Base-by-base conservation (phyloP, 2,888 invertebrate species). In the Diachrysia chrysitis region DNA sequence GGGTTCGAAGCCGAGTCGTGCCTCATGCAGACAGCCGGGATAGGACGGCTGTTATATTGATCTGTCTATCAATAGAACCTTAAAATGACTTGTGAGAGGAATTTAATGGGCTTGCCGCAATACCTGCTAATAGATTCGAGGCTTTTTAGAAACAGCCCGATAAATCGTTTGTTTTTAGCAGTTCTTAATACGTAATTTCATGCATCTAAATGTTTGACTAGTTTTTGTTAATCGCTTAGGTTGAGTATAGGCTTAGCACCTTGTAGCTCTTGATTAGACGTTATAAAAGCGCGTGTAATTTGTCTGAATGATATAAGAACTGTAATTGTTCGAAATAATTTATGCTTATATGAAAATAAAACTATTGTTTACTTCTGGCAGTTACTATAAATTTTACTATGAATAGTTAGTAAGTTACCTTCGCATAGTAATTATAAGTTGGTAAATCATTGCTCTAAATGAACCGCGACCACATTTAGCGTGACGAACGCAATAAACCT, bases 1-100 rank as follows among this genome's bases (percentile, higher is more conserved):
- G 82, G 83, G 82, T 83, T 83, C 58, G 73, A 68, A 69, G 73
- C 71, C 29, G 76, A 66, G 67, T 70, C 69, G 67, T 66, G 69
- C 63, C 67, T 69, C 73, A 62, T 58, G 70, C 64, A 68, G 67
- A 56, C 70, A 21, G 61, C 60, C 63, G 71, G 81, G 81, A 83
- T 16, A 10, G 32, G 3, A 14, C 42, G 42, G n/a, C 42, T 37
- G 14, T n/a, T 3, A n/a, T n/a, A 42, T 81, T 79, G 83, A 83
- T 81, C 73, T 73, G 63, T 82, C n/a, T 69, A 58, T 70, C 80
- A 74, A 58, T 66, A 68, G 25, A 14, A 67, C 48, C 48, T 48
- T 48, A 10, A 19, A 19, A 19, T 48, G 42, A 42, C 42, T 42
- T n/a, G 42, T 16, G 42, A 42, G 42, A n/a, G 42, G n/a, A n/a